These are phyloP conservation scores for Yponomeuta cagnagella DNA, from an alignment of 2,888 invertebrate species.

Conservation along the genomic window DNA sequence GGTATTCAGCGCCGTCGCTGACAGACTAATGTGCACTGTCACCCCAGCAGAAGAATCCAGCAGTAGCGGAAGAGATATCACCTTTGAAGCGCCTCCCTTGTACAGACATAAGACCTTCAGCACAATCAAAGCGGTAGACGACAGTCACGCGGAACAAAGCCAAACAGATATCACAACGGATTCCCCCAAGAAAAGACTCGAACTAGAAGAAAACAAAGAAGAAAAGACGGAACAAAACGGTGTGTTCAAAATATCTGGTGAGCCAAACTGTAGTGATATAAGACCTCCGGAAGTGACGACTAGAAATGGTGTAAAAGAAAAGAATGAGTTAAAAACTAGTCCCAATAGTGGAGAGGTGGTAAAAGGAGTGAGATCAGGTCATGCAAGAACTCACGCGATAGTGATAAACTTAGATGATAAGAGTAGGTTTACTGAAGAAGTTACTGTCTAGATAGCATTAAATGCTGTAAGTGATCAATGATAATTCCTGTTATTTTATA, in stretches of 20 bases:
- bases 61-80: slow-evolving; percentile 65
- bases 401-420: slow-evolving; percentile 88
- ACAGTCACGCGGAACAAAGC: slow-evolving; percentile 57
- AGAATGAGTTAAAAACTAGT: slow-evolving; percentile 54
- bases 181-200: slow-evolving; percentile 52
- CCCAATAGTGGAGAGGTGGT: slow-evolving; percentile 56
- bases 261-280: slow-evolving; percentile 62
- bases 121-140: slow-evolving; percentile 57
- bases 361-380: slow-evolving; percentile 74
- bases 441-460: slow-evolving; percentile 77
- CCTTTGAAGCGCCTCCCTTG: slow-evolving; percentile 64
- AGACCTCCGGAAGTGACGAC: slow-evolving; percentile 56
- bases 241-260: slow-evolving; percentile 67
- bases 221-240: slow-evolving; percentile 46
- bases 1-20: slow-evolving; percentile 71
- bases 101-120: slow-evolving; percentile 70
- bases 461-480: not conserved
- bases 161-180: slow-evolving; percentile 63
- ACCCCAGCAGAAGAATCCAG: slow-evolving; percentile 69
- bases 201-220: slow-evolving; percentile 46
- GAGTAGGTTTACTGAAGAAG: slow-evolving; percentile 87
- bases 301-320: slow-evolving; percentile 39
- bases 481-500: not conserved
- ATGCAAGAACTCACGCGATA: slow-evolving; percentile 84
- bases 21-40: slow-evolving; percentile 69